Base-by-base conservation (phyloP, 1,140 invertebrate species). In the Coptotermes formosanus region DNA sequence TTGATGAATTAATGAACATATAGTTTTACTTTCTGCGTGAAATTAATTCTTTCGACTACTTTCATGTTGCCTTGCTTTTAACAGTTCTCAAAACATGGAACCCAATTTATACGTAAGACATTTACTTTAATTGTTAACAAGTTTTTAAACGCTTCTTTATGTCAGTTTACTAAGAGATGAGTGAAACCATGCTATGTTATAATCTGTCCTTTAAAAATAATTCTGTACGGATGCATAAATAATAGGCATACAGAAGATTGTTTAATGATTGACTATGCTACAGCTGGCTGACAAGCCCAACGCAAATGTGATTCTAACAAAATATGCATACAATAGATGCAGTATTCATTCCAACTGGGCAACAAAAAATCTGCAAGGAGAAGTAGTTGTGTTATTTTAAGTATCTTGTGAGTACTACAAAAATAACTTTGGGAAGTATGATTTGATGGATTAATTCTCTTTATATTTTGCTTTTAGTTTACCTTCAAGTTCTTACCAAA, bases 401-500 rank as follows among this genome's bases (percentile, higher is more conserved):
- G 52, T 85, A 87, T 43, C 38, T 87, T 85, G 59, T 69, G 43
- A 59, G 85, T 52, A 85, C 8, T 38, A 85, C 23, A 87, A 87
- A 87, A 59, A 25, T 45, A 87, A 38, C 44, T 86, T 87, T 64
- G 82, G 38, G 43, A 23, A 44, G 30, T 87, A 44, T 84, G 85
- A 82, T 87, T 84, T n/a, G 86, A 64, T 43, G 84, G 48, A 52
- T 75, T 55, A 55, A 55, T 55, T 55, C 14, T 19, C 52, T 87
- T 87, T 87, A 85, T 64, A 81, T 1, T 59, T 44, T 83, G 55
- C 23, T 69, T 75, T 86, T 85, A 82, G 85, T 86, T 87, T 87
- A 87, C 87, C 87, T 87, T 87, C 82, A 87, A 44, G 48, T 83
- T 55, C 85, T 87, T 87, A 87, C 87, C 87, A 87, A 87, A 86